These are phyloP conservation scores for Raillietiella orientalis DNA, from an alignment of 2,888 invertebrate species.

Conservation along the genomic window DNA sequence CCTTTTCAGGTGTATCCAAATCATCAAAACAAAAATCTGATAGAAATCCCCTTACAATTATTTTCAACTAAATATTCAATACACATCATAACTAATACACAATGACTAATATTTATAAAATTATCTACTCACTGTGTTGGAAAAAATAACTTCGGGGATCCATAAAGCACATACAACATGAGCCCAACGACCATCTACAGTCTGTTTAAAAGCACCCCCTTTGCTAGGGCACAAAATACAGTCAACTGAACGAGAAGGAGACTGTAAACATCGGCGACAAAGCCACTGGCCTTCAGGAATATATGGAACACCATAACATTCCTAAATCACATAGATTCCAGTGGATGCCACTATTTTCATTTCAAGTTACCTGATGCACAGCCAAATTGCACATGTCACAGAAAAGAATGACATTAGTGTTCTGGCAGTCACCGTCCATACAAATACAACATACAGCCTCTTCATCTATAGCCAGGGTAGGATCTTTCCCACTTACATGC, in stretches of 20 bases:
- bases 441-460: conserved; percentile 98
- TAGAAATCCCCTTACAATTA: too few species aligned
- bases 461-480: conserved; percentile 42
- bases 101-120: neutral
- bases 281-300: conserved; percentile 95
- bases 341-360: too few species aligned
- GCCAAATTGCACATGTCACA: conserved; percentile 99
- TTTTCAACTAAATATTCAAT: conserved; percentile 1
- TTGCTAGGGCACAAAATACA: conserved; percentile 95
- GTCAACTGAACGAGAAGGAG: conserved; percentile 77
- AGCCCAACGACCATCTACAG: conserved; percentile 80
- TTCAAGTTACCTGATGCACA: conserved; percentile 39
- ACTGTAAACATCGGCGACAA: conserved; percentile 77
- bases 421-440: conserved; percentile 94
- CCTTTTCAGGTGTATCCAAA: too few species aligned
- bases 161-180: conserved; percentile 95
- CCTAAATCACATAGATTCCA: conserved; percentile 13
- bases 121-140: conserved; percentile 42
- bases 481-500: neutral
- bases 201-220: conserved; percentile 95
- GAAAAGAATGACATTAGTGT: conserved; percentile 90
- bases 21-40: too few species aligned
- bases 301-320: conserved; percentile 91
- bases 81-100: neutral
- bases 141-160: conserved; percentile 93